A percentile compares a stretch with the other conserved stretches of the same genome.
Evolutionary conservation across 2,888 invertebrate genomes (phyloP).

Genomic region (Ellobium chinense): DNA sequence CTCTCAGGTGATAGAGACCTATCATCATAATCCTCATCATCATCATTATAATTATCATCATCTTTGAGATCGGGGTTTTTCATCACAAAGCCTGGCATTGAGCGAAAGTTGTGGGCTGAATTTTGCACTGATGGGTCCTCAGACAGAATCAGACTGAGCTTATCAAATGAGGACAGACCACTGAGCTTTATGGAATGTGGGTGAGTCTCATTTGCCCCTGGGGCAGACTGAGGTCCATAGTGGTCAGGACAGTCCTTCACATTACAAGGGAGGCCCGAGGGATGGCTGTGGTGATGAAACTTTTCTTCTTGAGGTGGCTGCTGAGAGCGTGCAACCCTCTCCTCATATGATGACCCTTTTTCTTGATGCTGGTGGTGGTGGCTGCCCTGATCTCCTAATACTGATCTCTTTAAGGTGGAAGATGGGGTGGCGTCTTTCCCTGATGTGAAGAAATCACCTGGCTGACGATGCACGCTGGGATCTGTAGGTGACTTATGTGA

Average conservation of each 20-base stretch:
- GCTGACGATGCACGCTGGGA: too few species aligned
- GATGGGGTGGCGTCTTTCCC: too few species aligned
- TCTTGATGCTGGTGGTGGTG: background rate
- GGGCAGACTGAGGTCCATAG: background rate
- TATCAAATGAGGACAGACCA: slow-evolving; percentile 33
- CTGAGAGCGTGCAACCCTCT: background rate
- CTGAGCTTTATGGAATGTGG: slow-evolving; percentile 4
- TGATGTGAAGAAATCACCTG: too few species aligned
- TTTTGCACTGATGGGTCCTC: slow-evolving; percentile 34
- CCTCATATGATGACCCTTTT: background rate
- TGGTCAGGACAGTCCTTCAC: background rate
- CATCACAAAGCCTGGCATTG: slow-evolving; percentile 48
- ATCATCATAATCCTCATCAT: too few species aligned
- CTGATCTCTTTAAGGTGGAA: too few species aligned
- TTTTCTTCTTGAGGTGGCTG: background rate
- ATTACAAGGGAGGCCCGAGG: background rate
- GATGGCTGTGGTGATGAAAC: background rate
- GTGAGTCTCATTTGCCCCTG: background rate
- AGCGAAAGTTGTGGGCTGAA: slow-evolving; percentile 39
- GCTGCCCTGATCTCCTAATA: background rate
- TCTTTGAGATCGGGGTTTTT: slow-evolving; percentile 35
- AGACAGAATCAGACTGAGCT: slow-evolving; percentile 32
- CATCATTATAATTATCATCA: too few species aligned
- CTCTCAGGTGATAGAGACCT: background rate
- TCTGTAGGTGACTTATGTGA: too few species aligned